Base-by-base conservation (phyloP, 2,888 invertebrate genomes). In the Watsonalla binaria region DNA sequence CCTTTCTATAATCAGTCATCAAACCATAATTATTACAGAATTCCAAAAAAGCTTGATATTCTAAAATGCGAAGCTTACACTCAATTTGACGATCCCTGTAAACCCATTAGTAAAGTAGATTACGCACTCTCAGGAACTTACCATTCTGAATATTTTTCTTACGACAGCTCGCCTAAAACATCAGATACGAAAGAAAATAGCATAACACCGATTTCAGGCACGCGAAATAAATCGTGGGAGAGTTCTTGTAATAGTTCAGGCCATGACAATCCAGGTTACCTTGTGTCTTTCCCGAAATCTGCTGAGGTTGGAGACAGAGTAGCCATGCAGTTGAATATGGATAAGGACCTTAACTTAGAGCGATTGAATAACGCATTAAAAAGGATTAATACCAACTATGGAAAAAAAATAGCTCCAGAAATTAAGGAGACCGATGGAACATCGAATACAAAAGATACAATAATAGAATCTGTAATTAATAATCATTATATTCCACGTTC, bases 211-310 rank as follows among this genome's bases (percentile, higher is more conserved):
- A 35, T 54, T 13, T 53, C 47, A 11, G 34, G 24, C 14, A 46
- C 45, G n/a, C 55, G 52, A 49, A 54, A 53, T 6, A 60, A 56
- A 48, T 62, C 57, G 6, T 53, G 34, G 46, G 53, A 60, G 54
- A 63, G 60, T 54, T 70, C 60, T 15, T 63, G 58, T 53, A 58
- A 68, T 45, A 65, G 61, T 15, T 67, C 62, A 11, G 54, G 58
- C 7, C 52, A 63, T 47, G 62, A 65, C 35, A 45, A 58, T 53
- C 53, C 62, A n/a, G 59, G 60, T 51, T 63, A 66, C 58, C 53
- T 62, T 7, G 57, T 60, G 49, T 49, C 53, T 11, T 62, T 62
- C 45, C 62, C 63, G 47, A 64, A 62, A 48, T 54, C 63, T 7
- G 58, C 57, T 0, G 56, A 62, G 50, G 58, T 56, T 47, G 65